These are phyloP conservation scores for Aphelenchoides bicaudatus DNA, from an alignment of 2,888 invertebrate species.

Conservation along the genomic window DNA sequence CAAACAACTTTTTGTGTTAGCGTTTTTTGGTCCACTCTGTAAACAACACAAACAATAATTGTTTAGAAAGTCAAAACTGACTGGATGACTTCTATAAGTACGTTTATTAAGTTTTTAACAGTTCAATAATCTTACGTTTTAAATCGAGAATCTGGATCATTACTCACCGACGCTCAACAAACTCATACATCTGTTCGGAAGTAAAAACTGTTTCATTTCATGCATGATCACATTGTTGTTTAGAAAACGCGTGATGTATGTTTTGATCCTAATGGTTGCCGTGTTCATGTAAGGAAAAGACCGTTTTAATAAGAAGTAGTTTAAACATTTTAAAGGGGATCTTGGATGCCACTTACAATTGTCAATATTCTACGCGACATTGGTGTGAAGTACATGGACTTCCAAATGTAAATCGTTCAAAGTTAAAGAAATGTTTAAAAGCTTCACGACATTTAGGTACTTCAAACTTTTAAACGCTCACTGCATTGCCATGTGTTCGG, in stretches of 20 bases:
- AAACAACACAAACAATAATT: too few species aligned
- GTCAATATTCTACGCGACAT: slow-evolving; percentile 57
- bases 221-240: too few species aligned
- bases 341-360: slow-evolving; percentile 56
- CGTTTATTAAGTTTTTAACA: background rate
- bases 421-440: background rate
- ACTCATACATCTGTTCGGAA: slow-evolving; percentile 43
- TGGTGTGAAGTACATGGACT: slow-evolving; percentile 27
- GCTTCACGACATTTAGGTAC: slow-evolving; percentile 39
- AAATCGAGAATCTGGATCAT: too few species aligned
- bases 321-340: slow-evolving; percentile 27
- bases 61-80: too few species aligned
- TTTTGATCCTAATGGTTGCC: slow-evolving; percentile 58
- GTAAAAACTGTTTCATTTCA: too few species aligned
- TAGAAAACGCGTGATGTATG: slow-evolving; percentile 38
- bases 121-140: too few species aligned
- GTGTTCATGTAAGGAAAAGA: slow-evolving; percentile 45
- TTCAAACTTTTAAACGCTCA: slow-evolving; percentile 57
- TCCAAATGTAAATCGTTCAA: slow-evolving; percentile 18
- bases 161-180: slow-evolving; percentile 59
- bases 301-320: too few species aligned
- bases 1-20: too few species aligned
- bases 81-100: background rate
- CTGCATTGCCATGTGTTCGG: slow-evolving; percentile 57
- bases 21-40: too few species aligned